A percentile compares a stretch with the other conserved stretches of the same genome.
Conservation (phyloP, 2,797 vertebrate species). For the Valencia hispanica region DNA sequence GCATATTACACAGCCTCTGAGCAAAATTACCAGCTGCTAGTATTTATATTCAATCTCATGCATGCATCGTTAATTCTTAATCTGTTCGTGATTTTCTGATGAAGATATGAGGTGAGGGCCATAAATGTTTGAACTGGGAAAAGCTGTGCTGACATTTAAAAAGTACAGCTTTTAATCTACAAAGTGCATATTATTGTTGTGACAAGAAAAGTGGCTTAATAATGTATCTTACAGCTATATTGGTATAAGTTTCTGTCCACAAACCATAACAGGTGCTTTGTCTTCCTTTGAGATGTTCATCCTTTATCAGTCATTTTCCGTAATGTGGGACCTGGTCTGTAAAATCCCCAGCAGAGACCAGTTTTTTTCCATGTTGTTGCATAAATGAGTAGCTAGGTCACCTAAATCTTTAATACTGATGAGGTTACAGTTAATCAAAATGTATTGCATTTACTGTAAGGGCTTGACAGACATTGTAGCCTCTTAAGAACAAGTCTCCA, state of each 20-base stretch:
- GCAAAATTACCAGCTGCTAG: neutral
- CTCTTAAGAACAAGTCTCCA: slow-evolving; percentile 11
- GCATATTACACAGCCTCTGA: neutral
- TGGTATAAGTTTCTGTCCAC: neutral
- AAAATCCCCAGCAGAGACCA: neutral
- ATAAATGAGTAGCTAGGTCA: neutral
- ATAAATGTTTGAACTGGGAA: slow-evolving; percentile 7
- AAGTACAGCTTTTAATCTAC: slow-evolving; percentile 7
- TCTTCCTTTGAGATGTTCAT: slow-evolving; percentile 4
- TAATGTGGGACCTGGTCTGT: neutral
- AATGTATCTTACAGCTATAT: neutral
- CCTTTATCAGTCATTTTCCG: neutral
- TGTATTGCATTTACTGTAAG: neutral
- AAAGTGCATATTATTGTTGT: slow-evolving; percentile 8
- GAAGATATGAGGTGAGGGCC: neutral
- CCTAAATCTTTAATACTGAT: neutral
- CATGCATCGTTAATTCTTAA: neutral
- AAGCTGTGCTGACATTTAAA: slow-evolving; percentile 19
- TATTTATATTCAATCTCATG: neutral
- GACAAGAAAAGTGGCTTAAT: slow-evolving; percentile 6
- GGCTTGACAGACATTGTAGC: neutral
- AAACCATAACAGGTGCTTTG: neutral
- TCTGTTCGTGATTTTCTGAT: neutral
- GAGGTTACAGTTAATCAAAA: slow-evolving; percentile 5
- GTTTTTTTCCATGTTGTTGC: neutral